Conservation (phyloP, 1,140 invertebrate species). For the Zaprionus capensis region DNA sequence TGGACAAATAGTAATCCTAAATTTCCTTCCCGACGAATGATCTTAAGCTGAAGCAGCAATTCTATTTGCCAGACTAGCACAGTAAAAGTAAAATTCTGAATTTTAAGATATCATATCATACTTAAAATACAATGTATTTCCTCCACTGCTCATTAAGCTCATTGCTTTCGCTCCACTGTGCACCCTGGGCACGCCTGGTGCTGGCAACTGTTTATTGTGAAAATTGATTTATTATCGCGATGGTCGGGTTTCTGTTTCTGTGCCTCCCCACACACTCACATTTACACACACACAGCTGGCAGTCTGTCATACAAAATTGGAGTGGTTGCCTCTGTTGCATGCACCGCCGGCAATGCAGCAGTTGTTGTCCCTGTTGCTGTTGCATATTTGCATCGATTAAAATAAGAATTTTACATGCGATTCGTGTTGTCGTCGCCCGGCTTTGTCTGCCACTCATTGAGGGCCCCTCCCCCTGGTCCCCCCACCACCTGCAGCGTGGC, state of each 20-base stretch:
- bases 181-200: constrained; percentile 39
- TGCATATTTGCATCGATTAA: constrained; percentile 82
- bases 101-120: too few species aligned
- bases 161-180: constrained; percentile 26
- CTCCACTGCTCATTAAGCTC: background rate
- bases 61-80: too few species aligned
- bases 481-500: background rate
- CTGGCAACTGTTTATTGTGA: constrained; percentile 76
- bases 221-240: constrained; percentile 83
- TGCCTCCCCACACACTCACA: constrained; percentile 30
- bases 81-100: too few species aligned
- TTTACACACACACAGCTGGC: constrained; percentile 25
- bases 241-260: constrained; percentile 61
- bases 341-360: constrained; percentile 57
- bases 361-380: constrained; percentile 45
- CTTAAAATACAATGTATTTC: background rate
- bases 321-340: constrained; percentile 58
- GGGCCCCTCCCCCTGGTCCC: constrained; percentile 13
- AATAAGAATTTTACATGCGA: constrained; percentile 82
- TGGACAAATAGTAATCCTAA: too few species aligned
- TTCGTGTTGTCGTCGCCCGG: constrained; percentile 81
- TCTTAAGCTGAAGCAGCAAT: too few species aligned
- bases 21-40: too few species aligned
- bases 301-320: constrained; percentile 61
- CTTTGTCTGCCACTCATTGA: constrained; percentile 67